Evolutionary conservation across 2,888 invertebrate species (phyloP).

Genomic region (Nemurella pictetii): DNA sequence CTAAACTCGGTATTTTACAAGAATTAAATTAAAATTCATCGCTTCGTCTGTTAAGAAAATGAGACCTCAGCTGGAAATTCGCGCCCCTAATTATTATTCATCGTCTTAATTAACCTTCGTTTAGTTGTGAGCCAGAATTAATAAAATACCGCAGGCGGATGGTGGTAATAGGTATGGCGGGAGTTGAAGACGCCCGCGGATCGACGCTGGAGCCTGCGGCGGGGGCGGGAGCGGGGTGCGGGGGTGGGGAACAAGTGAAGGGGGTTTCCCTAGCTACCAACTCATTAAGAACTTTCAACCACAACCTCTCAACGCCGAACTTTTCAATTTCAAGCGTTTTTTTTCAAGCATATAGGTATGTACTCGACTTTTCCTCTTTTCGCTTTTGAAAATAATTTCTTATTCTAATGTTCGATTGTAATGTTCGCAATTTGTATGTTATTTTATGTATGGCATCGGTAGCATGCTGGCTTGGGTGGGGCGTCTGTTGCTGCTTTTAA

Average conservation of each 20-base stretch:
- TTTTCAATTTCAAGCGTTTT: slow-evolving; percentile 31
- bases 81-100: slow-evolving; percentile 32
- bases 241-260: neutral
- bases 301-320: slow-evolving; percentile 12
- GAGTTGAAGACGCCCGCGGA: neutral
- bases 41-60: neutral
- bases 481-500: too few species aligned
- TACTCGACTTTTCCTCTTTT: neutral
- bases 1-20: neutral
- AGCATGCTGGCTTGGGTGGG: too few species aligned
- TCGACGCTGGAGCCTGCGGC: neutral
- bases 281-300: slow-evolving; percentile 34
- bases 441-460: too few species aligned
- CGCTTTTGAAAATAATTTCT: too few species aligned
- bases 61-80: slow-evolving; percentile 33
- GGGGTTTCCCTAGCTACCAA: slow-evolving; percentile 23
- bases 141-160: slow-evolving; percentile 21
- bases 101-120: slow-evolving; percentile 36
- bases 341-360: neutral
- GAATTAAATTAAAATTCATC: neutral
- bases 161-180: neutral
- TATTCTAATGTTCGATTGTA: too few species aligned
- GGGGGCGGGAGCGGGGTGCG: neutral
- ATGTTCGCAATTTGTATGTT: too few species aligned
- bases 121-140: slow-evolving; percentile 26